A percentile compares a stretch with the other conserved stretches of the same genome.
Evolutionary conservation across 92 coral and sea anemone species (phyloP).

Genomic region (Bergia sp.): DNA sequence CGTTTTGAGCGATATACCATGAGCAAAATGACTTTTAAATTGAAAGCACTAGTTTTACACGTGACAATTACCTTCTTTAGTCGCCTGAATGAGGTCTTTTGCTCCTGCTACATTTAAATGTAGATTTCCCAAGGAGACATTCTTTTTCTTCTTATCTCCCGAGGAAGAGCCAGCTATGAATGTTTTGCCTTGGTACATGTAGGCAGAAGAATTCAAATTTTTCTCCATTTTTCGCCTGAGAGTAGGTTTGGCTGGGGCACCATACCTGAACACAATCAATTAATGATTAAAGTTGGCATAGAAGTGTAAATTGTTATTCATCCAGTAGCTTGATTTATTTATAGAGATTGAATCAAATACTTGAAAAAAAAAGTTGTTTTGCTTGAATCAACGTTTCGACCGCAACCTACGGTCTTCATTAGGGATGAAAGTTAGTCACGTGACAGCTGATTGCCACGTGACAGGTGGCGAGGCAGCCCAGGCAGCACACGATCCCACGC

Average conservation of each 20-base stretch:
- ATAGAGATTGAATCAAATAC: no score
- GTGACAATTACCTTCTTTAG: constrained; percentile 13
- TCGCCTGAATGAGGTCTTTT: constrained; percentile 36
- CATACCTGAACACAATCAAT: constrained; percentile 60
- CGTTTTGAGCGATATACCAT: background rate
- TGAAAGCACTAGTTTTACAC: no score
- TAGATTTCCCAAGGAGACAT: constrained; percentile 79
- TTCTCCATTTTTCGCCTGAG: constrained; percentile 74
- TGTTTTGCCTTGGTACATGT: constrained; percentile 90
- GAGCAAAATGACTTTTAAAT: no score
- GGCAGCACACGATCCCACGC: no score
- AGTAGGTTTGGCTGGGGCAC: constrained; percentile 75
- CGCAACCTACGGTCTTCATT: no score
- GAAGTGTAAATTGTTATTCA: no score
- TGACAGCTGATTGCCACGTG: no score
- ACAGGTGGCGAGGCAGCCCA: no score
- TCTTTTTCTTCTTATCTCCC: constrained; percentile 70
- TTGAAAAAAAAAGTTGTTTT: no score
- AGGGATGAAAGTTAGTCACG: no score
- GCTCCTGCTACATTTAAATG: constrained; percentile 47
- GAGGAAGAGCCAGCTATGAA: constrained; percentile 57
- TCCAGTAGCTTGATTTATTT: no score
- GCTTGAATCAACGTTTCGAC: no score
- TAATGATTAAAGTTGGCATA: background rate
- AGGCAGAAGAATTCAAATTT: constrained; percentile 73